Conservation (phyloP, 53 echinoderm and acorn worm genomes). For the Apostichopus leukothele region DNA sequence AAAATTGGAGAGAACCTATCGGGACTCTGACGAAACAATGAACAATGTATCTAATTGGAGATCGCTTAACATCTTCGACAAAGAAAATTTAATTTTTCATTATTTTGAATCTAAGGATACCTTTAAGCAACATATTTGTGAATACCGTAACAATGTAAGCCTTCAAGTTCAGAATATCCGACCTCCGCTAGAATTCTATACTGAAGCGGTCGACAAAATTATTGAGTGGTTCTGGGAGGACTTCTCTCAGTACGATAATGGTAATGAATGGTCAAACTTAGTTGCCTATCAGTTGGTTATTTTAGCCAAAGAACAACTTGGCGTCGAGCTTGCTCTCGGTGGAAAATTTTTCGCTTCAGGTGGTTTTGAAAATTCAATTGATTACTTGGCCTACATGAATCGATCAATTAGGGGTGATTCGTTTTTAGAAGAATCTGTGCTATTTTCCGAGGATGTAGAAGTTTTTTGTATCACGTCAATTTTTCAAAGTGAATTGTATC, state of each 20-base stretch:
- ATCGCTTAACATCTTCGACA: neutral
- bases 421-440: constrained; percentile 1
- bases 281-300: constrained; percentile 90
- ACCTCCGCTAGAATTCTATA: constrained; percentile 70
- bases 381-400: constrained; percentile 45
- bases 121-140: constrained; percentile 24
- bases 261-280: constrained; percentile 81
- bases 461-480: neutral
- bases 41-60: constrained; percentile 7
- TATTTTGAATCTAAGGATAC: constrained; percentile 31
- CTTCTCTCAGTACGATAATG: constrained; percentile 80
- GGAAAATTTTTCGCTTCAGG: constrained; percentile 88
- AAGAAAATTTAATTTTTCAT: neutral
- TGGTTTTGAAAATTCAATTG: constrained; percentile 43
- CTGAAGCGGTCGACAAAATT: constrained; percentile 78
- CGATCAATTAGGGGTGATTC: constrained; percentile 10
- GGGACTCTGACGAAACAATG: constrained; percentile 35
- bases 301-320: constrained; percentile 93
- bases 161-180: neutral
- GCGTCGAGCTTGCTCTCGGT: constrained; percentile 89
- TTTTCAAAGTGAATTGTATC: constrained; percentile 16
- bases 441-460: constrained; percentile 33
- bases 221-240: constrained; percentile 91
- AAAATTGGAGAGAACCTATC: constrained; percentile 28
- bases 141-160: constrained; percentile 13